Evolutionary conservation across 2,113 vertebrate species (phyloP), one percentile per base, ranked within the genome.

Genomic region (Hippocampus zosterae): DNA sequence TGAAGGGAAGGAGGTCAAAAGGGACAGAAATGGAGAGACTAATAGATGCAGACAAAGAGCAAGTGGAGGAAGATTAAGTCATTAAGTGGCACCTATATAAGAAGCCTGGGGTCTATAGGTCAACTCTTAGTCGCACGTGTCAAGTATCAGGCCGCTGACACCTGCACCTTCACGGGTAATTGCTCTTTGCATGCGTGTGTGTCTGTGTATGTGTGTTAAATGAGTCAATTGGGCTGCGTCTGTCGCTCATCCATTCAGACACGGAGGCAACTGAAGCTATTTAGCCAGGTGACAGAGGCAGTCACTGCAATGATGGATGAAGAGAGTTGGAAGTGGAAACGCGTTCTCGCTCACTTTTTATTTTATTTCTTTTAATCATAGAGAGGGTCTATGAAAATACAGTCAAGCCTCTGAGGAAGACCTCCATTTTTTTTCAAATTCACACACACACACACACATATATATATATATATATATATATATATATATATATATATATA

Each of bases 101-200:
- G 71, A 79, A 40, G 73, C 69, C 46, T 2, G 0, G 67, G 83
- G 82, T 78, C 79, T 76, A 55, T 16, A 76, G 82, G 83, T 80
- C 83, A 85, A 77, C 72, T 83, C 79, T 80, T 76, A 79, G 73
- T 76, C 68, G 37, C 70, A 73, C 74, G 76, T 81, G 77, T 88
- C 81, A 87, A 84, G 73, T 68, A 76, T 75, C 57, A 69, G 56
- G 59, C 69, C 72, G 70, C 72, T 61, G 70, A 56, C 53, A 63
- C 23, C 60, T 74, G 60, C 64, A 74, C 66, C 72, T 75, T 70
- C 71, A 42, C 15, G 16, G 80, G 69, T 83, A 84, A 86, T 83
- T 81, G 71, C 76, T 81, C 55, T 69, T n/a, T 70, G 61, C 68
- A 55, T 71, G 33, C 59, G 25, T 41, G 50, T 69, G 56, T 73